These are phyloP conservation scores for Meloidogyne chitwoodi DNA, from an alignment of 1,140 invertebrate genomes.

Conservation along the genomic window DNA sequence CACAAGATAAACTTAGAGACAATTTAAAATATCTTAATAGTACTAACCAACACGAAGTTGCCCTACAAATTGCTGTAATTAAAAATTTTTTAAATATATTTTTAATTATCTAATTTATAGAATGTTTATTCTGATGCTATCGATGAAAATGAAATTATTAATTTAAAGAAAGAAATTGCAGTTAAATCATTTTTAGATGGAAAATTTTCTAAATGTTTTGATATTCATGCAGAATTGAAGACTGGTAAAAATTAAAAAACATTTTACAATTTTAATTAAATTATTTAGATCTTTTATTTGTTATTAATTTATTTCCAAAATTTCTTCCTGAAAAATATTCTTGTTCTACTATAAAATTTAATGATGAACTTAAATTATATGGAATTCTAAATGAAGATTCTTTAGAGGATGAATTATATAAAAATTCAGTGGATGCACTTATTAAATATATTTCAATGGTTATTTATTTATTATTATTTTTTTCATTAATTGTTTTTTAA, in stretches of 20 bases:
- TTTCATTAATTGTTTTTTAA: background rate
- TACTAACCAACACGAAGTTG: constrained; percentile 43
- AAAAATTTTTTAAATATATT: background rate
- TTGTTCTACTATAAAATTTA: background rate
- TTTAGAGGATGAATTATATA: constrained; percentile 34
- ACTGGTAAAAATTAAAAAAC: constrained; percentile 24
- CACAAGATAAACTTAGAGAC: constrained; percentile 22
- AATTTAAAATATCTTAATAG: constrained; percentile 29
- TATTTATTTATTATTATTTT: background rate
- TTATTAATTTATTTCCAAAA: constrained; percentile 36
- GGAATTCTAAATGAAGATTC: background rate
- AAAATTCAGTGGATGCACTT: constrained; percentile 33
- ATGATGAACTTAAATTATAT: background rate
- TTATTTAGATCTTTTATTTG: constrained; percentile 35
- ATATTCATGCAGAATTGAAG: constrained; percentile 34
- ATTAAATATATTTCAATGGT: constrained; percentile 34
- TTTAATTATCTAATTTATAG: background rate
- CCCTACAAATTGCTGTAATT: constrained; percentile 31
- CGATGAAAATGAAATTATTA: background rate
- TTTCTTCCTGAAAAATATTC: constrained; percentile 39
- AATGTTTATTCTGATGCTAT: background rate
- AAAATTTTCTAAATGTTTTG: constrained; percentile 40
- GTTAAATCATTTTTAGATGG: constrained; percentile 23
- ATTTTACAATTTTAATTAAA: background rate
- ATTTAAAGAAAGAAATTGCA: constrained; percentile 35